phyloP scores from a whole-genome alignment of 2,797 vertebrate genomes.

The Syngnathus acus region DNA sequence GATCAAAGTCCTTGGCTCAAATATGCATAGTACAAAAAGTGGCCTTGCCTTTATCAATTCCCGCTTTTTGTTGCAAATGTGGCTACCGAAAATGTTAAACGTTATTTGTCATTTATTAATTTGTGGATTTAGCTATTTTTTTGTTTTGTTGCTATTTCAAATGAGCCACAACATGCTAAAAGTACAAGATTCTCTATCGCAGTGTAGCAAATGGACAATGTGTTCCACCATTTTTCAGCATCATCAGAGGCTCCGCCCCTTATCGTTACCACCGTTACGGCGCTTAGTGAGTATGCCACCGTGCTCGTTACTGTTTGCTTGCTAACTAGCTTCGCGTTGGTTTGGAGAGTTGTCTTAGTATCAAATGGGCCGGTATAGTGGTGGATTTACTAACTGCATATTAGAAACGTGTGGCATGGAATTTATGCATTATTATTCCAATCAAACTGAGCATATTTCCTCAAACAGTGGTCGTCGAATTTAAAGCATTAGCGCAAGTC shows the following conservation, averaged over 20 bases:
- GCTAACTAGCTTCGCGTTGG: slow-evolving; percentile 38
- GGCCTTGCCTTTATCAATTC: not conserved
- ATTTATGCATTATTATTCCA: no score
- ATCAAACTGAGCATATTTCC: no score
- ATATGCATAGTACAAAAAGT: not conserved
- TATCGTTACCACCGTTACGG: slow-evolving; percentile 62
- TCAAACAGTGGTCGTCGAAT: no score
- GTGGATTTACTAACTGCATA: not conserved
- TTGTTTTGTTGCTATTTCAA: not conserved
- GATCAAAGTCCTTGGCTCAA: not conserved
- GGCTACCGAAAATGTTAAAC: not conserved
- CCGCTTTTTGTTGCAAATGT: not conserved
- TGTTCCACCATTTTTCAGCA: slow-evolving; percentile 73
- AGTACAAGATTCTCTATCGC: not conserved
- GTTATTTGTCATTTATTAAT: not conserved
- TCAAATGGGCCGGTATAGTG: not conserved
- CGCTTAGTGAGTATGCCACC: slow-evolving; percentile 73
- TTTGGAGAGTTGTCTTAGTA: slow-evolving; percentile 7
- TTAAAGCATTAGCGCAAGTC: no score
- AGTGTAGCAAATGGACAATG: not conserved
- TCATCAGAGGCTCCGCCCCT: slow-evolving; percentile 62
- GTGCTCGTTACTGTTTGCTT: slow-evolving; percentile 25
- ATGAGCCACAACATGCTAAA: not conserved
- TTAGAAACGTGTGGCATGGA: not conserved
- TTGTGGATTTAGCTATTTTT: no score